Percentiles rank a stretch among this genome's conserved stretches.
Evolutionary conservation across 2,797 vertebrate species (phyloP).

Genomic region (Octomys mimax): DNA sequence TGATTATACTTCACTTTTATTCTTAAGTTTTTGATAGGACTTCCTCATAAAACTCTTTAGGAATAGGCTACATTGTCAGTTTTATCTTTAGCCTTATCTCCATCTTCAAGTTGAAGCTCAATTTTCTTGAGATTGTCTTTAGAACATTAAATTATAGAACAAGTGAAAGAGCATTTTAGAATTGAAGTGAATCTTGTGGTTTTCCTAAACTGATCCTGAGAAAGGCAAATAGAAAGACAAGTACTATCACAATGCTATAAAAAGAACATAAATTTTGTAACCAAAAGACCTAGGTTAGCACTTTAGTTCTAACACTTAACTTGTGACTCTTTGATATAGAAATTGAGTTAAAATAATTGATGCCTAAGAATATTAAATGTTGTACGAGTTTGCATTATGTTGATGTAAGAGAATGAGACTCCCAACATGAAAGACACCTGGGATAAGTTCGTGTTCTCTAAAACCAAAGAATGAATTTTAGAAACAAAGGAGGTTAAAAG

Average conservation of each 20-base stretch:
- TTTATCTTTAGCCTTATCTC: constrained; percentile 44
- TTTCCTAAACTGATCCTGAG: constrained; percentile 14
- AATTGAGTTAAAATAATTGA: constrained; percentile 44
- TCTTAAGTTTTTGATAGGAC: constrained; percentile 12
- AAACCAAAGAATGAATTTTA: too few species aligned
- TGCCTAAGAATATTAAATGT: neutral
- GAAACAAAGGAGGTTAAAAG: too few species aligned
- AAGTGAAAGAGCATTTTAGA: neutral
- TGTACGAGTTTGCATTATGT: neutral
- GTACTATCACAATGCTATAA: neutral
- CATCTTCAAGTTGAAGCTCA: constrained; percentile 50
- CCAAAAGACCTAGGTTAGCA: neutral
- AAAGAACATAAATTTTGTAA: constrained; percentile 22
- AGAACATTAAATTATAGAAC: constrained; percentile 59
- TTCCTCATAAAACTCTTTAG: neutral
- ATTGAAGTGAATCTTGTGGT: neutral
- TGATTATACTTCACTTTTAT: constrained; percentile 8
- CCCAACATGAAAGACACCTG: too few species aligned
- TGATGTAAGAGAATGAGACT: too few species aligned
- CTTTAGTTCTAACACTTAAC: neutral
- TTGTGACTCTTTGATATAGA: neutral
- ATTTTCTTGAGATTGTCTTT: constrained; percentile 47
- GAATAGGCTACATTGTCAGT: neutral
- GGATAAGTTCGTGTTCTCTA: too few species aligned
- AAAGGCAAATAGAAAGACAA: neutral